Base-by-base conservation (phyloP, 2,797 vertebrate species). In the Sebastiscus albofasciatus region DNA sequence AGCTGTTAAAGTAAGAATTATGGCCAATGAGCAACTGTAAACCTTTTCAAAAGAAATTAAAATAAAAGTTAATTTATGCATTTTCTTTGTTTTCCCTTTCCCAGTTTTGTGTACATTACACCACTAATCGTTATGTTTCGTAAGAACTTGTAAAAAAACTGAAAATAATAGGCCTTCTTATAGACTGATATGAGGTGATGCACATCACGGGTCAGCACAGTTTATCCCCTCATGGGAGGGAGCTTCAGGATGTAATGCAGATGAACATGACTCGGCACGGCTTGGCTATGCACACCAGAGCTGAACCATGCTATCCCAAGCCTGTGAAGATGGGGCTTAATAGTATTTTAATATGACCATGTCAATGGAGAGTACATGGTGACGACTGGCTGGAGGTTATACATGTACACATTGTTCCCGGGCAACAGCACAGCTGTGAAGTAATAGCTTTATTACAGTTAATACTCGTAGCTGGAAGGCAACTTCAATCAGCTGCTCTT, bases 101-200 rank as follows among this genome's bases (percentile, higher is more conserved):
- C 18, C 20, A n/a, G 8, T 20, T 20, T 52, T 52, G 46, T 52
- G 46, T 1, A 52, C 46, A 49, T 49, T 20, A 20, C 18, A 52
- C 46, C 46, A 8, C 18, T 52, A 52, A 20, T 52, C 18, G n/a
- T 52, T 52, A 52, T 52, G 46, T 52, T 52, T 66, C 14, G n/a
- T 13, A 52, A 9, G 6, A 52, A 52, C 46, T 42, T 49, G 10
- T 13, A 67, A 29, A 33, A 29, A 54, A 52, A 8, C 18, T 52
- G 5, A n/a, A 59, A 52, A 67, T 59, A 67, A 18, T 18, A 36
- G 26, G 49, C 6, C 42, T 73, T 73, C 16, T 20, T 58, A 20
- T 9, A 61, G 69, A 73, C 12, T 27, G 39, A 55, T 61, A 71
- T 24, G 66, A 77, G 68, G 42, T 55, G 42, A 61, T 77, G 73